Evolutionary conservation across 2,888 invertebrate species (phyloP).

Genomic region (Drosophila aldrichi): DNA sequence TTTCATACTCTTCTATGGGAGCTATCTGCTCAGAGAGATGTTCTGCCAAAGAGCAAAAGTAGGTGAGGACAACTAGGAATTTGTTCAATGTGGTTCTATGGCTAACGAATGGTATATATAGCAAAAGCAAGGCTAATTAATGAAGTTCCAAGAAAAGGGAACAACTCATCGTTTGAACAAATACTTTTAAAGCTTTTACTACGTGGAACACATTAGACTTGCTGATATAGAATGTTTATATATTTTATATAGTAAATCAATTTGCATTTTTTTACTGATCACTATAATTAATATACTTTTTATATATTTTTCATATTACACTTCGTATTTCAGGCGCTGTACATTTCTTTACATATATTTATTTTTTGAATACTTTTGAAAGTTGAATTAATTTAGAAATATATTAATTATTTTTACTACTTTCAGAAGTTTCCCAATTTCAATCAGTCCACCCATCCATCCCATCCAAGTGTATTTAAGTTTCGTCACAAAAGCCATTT

Average conservation of each 20-base stretch:
- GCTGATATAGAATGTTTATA: not conserved
- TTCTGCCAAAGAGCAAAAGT: not conserved
- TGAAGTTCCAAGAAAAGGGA: not conserved
- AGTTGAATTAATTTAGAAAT: not conserved
- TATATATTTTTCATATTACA: too few species aligned
- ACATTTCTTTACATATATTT: too few species aligned
- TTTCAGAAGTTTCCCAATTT: not conserved
- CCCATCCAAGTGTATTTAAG: slow-evolving; percentile 9
- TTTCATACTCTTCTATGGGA: slow-evolving; percentile 1
- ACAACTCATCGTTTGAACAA: too few species aligned
- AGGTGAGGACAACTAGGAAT: not conserved
- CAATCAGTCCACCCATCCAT: too few species aligned
- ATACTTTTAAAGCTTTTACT: not conserved
- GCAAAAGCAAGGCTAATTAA: not conserved
- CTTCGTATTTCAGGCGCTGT: too few species aligned
- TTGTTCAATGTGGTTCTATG: not conserved
- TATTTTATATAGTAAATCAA: too few species aligned
- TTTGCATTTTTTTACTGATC: too few species aligned
- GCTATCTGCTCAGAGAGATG: not conserved
- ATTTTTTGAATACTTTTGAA: too few species aligned
- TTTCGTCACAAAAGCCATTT: slow-evolving; percentile 5
- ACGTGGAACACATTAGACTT: not conserved
- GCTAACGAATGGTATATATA: not conserved
- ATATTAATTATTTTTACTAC: not conserved
- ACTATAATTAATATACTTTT: too few species aligned